Evolutionary conservation across 2,797 vertebrate species (phyloP).

Genomic region (Morus bassanus): DNA sequence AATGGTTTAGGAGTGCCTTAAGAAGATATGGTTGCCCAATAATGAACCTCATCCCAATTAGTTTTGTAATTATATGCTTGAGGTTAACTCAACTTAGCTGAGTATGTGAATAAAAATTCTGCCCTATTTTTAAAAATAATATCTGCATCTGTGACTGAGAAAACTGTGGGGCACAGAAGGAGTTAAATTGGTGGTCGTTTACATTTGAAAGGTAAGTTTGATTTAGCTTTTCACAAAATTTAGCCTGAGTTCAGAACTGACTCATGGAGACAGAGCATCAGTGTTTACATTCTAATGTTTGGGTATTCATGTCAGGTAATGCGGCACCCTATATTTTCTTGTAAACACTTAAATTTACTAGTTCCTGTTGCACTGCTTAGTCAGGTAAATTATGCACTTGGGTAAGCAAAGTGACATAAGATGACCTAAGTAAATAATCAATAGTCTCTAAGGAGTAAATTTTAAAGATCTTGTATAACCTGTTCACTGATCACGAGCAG

Average conservation of each 20-base stretch:
- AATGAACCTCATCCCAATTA: background rate
- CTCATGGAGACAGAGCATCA: background rate
- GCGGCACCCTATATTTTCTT: background rate
- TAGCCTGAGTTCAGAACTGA: background rate
- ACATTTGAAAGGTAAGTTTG: background rate
- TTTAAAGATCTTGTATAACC: background rate
- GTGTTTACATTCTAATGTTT: background rate
- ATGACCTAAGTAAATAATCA: background rate
- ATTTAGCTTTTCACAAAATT: background rate
- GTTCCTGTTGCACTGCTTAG: background rate
- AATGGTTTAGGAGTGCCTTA: background rate
- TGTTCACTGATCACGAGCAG: background rate
- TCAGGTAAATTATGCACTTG: background rate
- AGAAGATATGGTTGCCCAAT: background rate
- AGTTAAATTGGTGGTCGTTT: background rate
- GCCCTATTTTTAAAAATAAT: background rate
- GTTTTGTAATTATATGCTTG: background rate
- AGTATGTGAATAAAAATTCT: background rate
- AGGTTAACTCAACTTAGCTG: background rate
- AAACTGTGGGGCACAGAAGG: background rate
- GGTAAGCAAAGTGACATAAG: background rate
- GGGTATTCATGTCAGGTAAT: background rate
- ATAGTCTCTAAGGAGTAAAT: background rate
- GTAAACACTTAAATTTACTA: background rate
- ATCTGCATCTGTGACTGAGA: background rate